Conservation (phyloP, 2,888 invertebrate species). For the Machimus rusticus region DNA sequence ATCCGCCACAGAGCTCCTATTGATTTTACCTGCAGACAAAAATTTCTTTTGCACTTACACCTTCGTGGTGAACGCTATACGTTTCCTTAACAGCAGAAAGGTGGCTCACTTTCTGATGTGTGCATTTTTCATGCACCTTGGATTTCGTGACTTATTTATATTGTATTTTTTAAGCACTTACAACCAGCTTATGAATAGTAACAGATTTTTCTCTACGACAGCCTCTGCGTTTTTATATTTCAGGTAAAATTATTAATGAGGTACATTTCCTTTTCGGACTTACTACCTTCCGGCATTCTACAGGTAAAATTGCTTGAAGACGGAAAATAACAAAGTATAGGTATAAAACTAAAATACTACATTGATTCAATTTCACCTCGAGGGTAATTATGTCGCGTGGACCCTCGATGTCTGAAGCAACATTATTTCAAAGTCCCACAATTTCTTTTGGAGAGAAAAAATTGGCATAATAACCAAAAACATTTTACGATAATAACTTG, state of each 20-base stretch:
- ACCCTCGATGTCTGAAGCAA: no score
- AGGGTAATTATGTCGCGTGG: no score
- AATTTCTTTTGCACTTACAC: neutral
- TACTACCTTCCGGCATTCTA: neutral
- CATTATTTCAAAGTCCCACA: no score
- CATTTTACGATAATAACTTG: no score
- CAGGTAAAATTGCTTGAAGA: neutral
- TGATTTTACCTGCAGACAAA: slow-evolving; percentile 23
- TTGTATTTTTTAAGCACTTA: neutral
- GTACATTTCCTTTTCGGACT: neutral
- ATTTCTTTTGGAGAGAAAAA: no score
- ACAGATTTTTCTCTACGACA: neutral
- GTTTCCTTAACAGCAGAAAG: neutral
- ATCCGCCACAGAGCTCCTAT: neutral
- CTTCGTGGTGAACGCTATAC: neutral
- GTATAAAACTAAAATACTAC: neutral
- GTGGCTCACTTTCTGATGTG: neutral
- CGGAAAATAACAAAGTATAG: neutral
- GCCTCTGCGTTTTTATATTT: neutral
- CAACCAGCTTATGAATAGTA: neutral
- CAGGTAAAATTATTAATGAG: neutral
- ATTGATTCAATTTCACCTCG: no score
- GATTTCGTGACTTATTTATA: neutral
- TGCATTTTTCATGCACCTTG: neutral
- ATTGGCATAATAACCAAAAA: no score